Evolutionary conservation across 1,140 invertebrate genomes (phyloP).

Genomic region (Belonocnema kinseyi): DNA sequence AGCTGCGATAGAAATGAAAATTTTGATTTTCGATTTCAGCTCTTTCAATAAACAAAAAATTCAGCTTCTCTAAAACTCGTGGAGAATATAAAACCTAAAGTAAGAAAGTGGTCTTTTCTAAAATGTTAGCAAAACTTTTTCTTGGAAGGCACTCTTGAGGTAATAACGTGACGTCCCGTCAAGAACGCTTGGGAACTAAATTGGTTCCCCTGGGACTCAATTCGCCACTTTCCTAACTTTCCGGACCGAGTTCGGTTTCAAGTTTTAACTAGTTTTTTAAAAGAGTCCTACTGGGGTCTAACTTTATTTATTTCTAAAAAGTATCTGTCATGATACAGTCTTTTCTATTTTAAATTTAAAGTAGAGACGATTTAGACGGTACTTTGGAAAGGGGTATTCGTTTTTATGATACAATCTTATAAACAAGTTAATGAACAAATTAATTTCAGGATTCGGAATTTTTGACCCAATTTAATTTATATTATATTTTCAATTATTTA

Average conservation of each 20-base stretch:
- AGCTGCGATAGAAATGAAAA: too few relatives aligned
- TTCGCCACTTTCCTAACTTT: background rate
- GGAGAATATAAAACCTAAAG: background rate
- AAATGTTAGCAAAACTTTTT: background rate
- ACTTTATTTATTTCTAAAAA: slow-evolving; percentile 5
- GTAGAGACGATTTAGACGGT: too few relatives aligned
- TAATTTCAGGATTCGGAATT: too few relatives aligned
- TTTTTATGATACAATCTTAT: too few relatives aligned
- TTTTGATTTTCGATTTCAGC: too few relatives aligned
- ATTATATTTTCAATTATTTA: too few relatives aligned
- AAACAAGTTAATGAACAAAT: too few relatives aligned
- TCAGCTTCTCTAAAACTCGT: too few relatives aligned
- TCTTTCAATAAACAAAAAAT: too few relatives aligned
- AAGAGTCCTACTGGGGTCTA: background rate
- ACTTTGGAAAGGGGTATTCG: too few relatives aligned
- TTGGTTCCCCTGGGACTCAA: background rate
- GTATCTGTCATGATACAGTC: background rate
- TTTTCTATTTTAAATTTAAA: background rate
- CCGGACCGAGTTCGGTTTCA: background rate
- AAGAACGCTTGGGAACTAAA: background rate
- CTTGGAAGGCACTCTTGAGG: background rate
- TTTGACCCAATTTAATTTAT: too few relatives aligned
- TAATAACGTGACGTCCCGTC: background rate
- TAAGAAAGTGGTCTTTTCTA: background rate
- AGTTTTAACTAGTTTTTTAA: slow-evolving; percentile 4